Conservation (phyloP, 2,797 vertebrate genomes). For the Limnodromus scolopaceus region DNA sequence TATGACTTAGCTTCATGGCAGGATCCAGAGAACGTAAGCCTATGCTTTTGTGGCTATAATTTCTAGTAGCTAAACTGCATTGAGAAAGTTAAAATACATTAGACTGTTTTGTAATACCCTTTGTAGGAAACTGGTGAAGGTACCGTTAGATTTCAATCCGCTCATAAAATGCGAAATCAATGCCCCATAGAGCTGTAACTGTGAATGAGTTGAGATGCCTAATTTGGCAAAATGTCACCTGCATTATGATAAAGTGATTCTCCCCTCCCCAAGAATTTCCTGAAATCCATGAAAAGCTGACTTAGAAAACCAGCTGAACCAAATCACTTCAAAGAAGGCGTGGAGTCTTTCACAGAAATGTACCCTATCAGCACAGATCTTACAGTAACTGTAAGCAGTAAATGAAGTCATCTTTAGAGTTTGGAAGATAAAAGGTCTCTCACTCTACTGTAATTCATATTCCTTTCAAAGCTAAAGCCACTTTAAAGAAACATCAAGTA, state of each 20-base stretch:
- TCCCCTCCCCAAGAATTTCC: background rate
- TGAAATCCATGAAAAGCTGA: constrained; percentile 59
- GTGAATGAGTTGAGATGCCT: background rate
- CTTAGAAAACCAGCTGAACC: constrained; percentile 41
- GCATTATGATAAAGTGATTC: background rate
- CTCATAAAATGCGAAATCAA: background rate
- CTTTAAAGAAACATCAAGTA: background rate
- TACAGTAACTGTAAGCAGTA: constrained; percentile 41
- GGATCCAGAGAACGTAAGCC: background rate
- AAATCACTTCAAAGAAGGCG: constrained; percentile 24
- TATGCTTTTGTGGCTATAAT: background rate
- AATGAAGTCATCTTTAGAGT: constrained; percentile 28
- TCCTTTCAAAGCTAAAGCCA: constrained; percentile 7
- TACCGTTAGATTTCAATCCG: background rate
- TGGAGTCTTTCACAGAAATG: constrained; percentile 33
- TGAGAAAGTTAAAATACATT: background rate
- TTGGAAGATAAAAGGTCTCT: constrained; percentile 9
- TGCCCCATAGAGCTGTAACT: background rate
- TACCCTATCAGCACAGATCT: constrained; percentile 25
- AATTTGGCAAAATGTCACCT: constrained; percentile 6
- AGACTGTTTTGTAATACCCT: background rate
- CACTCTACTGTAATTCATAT: background rate
- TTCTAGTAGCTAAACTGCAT: background rate
- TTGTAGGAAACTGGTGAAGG: background rate
- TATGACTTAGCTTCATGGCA: background rate